These are phyloP conservation scores for Euglossa dilemma DNA, from an alignment of 1,140 invertebrate genomes.

Conservation along the genomic window DNA sequence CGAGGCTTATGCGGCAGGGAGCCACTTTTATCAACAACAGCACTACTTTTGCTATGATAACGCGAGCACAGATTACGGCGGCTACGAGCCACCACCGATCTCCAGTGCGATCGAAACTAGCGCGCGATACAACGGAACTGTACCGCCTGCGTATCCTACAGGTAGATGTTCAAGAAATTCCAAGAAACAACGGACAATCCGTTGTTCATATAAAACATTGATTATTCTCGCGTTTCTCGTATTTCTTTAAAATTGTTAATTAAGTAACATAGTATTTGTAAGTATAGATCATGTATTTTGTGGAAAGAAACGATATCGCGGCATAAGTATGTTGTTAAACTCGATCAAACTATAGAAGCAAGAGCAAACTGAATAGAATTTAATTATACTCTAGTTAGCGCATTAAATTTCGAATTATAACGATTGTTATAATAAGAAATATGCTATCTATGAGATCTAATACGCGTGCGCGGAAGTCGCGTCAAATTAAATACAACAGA, in stretches of 20 bases:
- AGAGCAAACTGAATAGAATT: background rate
- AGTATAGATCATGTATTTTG: background rate
- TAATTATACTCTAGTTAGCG: background rate
- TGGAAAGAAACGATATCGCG: background rate
- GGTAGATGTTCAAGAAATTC: conserved; percentile 42
- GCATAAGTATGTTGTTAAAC: background rate
- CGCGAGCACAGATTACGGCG: conserved; percentile 70
- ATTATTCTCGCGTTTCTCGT: background rate
- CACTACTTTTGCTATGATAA: conserved; percentile 79
- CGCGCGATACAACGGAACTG: conserved; percentile 73
- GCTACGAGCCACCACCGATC: conserved; percentile 71
- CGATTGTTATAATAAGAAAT: background rate
- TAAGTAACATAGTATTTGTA: background rate
- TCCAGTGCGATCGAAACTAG: conserved; percentile 75
- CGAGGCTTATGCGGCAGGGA: conserved; percentile 78
- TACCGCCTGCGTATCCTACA: conserved; percentile 59
- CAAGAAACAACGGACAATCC: background rate
- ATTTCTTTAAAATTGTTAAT: background rate
- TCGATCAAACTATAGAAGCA: background rate
- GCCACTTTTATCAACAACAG: conserved; percentile 80
- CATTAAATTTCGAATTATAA: background rate
- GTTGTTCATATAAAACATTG: background rate
- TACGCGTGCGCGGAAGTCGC: conserved; percentile 2
- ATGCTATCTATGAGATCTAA: background rate
- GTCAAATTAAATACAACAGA: background rate